phyloP scores from a whole-genome alignment of 2,797 vertebrate genomes.

The Scolopax rusticola region DNA sequence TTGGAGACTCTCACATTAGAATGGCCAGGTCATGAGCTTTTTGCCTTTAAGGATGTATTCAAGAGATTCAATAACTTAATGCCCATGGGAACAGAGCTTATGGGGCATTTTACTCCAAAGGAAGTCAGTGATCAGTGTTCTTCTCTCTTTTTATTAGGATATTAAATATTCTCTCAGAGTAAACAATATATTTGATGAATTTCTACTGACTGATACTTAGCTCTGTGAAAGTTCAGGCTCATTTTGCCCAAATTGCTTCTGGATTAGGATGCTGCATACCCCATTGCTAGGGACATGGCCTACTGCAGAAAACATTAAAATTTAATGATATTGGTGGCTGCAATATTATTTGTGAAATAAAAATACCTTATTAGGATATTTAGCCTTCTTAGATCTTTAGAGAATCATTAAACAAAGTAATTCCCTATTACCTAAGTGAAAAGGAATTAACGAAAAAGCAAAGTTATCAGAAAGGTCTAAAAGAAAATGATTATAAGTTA shows the following conservation, averaged over 20 bases:
- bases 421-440: slow-evolving; percentile 29
- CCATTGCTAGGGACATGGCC: neutral
- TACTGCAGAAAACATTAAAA: slow-evolving; percentile 42
- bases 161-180: neutral
- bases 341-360: slow-evolving; percentile 46
- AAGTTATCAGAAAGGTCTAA: slow-evolving; percentile 64
- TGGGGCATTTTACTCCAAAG: neutral
- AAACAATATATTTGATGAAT: neutral
- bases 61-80: neutral
- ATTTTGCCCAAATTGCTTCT: slow-evolving; percentile 26
- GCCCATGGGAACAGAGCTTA: neutral
- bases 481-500: slow-evolving; percentile 63
- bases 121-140: neutral
- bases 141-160: neutral
- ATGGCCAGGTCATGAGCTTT: neutral
- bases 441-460: slow-evolving; percentile 57
- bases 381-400: slow-evolving; percentile 16
- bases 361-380: slow-evolving; percentile 22
- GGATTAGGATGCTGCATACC: neutral
- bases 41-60: neutral
- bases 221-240: slow-evolving; percentile 3
- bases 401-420: slow-evolving; percentile 58
- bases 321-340: slow-evolving; percentile 15
- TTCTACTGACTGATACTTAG: neutral
- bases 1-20: neutral